Evolutionary conservation across 2,797 vertebrate genomes (phyloP).

Genomic region (Danio choprae): DNA sequence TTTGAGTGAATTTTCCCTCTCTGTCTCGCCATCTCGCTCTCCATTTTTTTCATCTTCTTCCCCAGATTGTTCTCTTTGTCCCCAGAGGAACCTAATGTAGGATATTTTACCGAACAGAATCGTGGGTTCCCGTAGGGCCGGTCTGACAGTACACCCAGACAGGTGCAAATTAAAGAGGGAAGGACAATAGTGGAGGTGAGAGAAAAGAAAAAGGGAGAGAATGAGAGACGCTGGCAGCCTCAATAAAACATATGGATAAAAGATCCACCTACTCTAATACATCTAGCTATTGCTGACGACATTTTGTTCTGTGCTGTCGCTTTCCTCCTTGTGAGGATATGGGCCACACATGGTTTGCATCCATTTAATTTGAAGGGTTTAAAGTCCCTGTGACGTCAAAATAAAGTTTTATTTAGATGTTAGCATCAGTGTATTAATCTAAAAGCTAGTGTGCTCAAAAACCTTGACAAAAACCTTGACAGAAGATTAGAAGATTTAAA

Average conservation of each 20-base stretch:
- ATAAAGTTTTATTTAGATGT: no score
- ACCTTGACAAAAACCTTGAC: no score
- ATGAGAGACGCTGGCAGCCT: conserved; percentile 42
- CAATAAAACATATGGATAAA: conserved; percentile 28
- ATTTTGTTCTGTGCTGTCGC: conserved; percentile 18
- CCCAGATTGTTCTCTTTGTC: conserved; percentile 32
- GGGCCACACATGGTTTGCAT: no score
- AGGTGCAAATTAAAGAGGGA: conserved; percentile 63
- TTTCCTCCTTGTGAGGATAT: neutral
- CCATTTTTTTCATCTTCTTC: neutral
- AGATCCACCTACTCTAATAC: conserved; percentile 8
- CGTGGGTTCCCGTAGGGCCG: conserved; percentile 46
- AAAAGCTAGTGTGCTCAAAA: no score
- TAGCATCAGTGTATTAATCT: no score
- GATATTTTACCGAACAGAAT: conserved; percentile 54
- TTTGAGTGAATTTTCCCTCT: conserved; percentile 48
- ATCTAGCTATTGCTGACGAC: conserved; percentile 16
- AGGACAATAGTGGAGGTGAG: conserved; percentile 42
- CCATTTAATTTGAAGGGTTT: no score
- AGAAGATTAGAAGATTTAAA: no score
- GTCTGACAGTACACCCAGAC: conserved; percentile 47
- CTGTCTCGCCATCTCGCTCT: conserved; percentile 15
- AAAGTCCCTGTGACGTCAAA: no score
- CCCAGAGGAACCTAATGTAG: conserved; percentile 43
- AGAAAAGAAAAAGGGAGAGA: conserved; percentile 23